A percentile compares a stretch with the other conserved stretches of the same genome.
phyloP scores from a whole-genome alignment of 2,797 vertebrate species.

The Psittacula echo region DNA sequence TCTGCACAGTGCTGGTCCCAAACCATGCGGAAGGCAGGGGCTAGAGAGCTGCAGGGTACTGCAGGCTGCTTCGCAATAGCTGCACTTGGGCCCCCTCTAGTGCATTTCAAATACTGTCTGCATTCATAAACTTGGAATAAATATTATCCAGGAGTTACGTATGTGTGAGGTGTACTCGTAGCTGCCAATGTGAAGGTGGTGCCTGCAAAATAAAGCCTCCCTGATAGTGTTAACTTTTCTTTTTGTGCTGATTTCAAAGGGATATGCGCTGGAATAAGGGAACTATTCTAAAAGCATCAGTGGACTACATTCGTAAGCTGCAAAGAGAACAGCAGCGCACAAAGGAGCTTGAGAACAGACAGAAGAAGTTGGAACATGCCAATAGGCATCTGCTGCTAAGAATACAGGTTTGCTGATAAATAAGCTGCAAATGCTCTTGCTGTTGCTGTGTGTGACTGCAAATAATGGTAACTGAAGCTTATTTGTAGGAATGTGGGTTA shows the following conservation, averaged over 20 bases:
- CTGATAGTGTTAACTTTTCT: background rate
- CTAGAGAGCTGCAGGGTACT: background rate
- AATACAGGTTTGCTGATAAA: conserved; percentile 86
- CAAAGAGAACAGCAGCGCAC: conserved; percentile 94
- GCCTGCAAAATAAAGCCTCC: background rate
- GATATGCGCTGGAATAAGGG: conserved; percentile 99
- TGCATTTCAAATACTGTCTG: background rate
- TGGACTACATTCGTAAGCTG: conserved; percentile 96
- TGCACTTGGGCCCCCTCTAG: conserved; percentile 46
- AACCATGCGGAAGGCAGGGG: background rate
- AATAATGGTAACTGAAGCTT: background rate
- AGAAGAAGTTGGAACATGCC: conserved; percentile 94
- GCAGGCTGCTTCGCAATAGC: background rate
- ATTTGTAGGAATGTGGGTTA: background rate
- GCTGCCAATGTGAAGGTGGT: background rate
- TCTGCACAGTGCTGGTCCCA: background rate
- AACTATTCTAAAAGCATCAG: conserved; percentile 97
- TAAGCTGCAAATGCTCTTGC: background rate
- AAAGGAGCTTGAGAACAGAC: conserved; percentile 94
- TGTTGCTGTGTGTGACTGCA: background rate
- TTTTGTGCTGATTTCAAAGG: conserved; percentile 66
- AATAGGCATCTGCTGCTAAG: conserved; percentile 95
- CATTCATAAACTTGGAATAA: background rate
- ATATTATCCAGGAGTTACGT: fast-evolving
- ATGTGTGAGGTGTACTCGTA: background rate